phyloP scores from a whole-genome alignment of 2,888 invertebrate genomes.

The Eilema griseolum region DNA sequence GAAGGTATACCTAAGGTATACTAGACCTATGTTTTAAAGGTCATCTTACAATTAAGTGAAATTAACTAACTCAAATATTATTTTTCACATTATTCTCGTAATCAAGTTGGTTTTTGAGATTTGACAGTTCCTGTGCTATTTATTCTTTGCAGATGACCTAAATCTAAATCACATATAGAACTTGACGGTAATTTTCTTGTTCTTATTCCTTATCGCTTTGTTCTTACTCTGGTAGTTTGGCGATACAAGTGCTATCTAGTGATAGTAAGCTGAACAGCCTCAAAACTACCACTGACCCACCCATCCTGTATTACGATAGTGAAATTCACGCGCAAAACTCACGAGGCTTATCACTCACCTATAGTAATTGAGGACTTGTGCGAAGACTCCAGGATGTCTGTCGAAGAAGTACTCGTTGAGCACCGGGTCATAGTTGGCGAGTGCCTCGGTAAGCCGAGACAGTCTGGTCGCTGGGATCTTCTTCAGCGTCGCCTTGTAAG shows the following conservation, averaged over 20 bases:
- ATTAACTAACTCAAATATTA: not conserved
- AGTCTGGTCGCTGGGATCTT: slow-evolving; percentile 98
- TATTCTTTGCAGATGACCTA: not conserved
- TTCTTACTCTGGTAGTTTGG: too few species aligned
- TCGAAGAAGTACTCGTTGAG: slow-evolving; percentile 99
- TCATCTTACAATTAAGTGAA: too few species aligned
- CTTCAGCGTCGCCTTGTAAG: slow-evolving; percentile 97
- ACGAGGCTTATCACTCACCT: slow-evolving; percentile 82
- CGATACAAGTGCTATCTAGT: too few species aligned
- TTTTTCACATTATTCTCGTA: not conserved
- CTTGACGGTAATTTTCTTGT: too few species aligned
- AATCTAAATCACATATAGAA: too few species aligned
- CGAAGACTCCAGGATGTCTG: slow-evolving; percentile 98
- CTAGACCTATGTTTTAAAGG: too few species aligned
- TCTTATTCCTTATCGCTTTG: not conserved
- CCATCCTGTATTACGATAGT: too few species aligned
- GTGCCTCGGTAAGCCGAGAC: slow-evolving; percentile 97
- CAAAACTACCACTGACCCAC: too few species aligned
- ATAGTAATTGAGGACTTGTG: slow-evolving; percentile 99
- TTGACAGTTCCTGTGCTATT: not conserved
- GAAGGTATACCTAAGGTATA: not conserved
- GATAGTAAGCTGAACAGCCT: too few species aligned
- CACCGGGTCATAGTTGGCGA: slow-evolving; percentile 99
- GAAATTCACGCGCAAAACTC: not conserved
- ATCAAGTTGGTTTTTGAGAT: not conserved